A percentile compares a stretch with the other conserved stretches of the same genome.
These are phyloP conservation scores for Otus sunia DNA, from an alignment of 2,113 vertebrate genomes.

Conservation along the genomic window DNA sequence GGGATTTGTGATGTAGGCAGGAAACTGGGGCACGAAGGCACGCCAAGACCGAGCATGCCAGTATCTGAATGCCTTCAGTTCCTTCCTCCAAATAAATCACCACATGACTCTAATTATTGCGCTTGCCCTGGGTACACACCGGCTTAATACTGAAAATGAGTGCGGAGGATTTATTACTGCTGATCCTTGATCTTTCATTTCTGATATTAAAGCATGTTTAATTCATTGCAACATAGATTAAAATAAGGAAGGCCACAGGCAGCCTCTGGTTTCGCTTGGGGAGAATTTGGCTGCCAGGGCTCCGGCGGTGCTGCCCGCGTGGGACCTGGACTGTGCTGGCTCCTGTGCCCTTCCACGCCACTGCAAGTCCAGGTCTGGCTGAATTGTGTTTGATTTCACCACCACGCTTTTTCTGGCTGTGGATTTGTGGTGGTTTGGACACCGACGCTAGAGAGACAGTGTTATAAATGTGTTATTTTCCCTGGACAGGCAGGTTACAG, in stretches of 20 bases:
- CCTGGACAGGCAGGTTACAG: background rate
- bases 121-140: conserved; percentile 43
- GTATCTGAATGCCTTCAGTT: background rate
- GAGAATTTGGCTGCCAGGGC: background rate
- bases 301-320: rapidly evolving
- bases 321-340: background rate
- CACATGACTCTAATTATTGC: conserved; percentile 26
- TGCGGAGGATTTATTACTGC: conserved; percentile 44
- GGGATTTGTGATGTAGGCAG: background rate
- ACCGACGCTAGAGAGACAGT: background rate
- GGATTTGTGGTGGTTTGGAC: background rate
- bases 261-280: background rate
- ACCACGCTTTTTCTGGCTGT: background rate
- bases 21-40: rapidly evolving
- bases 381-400: background rate
- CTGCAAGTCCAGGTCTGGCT: background rate
- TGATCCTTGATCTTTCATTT: conserved; percentile 35
- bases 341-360: rapidly evolving
- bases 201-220: conserved; percentile 66
- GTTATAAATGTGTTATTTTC: background rate
- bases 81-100: conserved; percentile 35
- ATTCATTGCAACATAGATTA: conserved; percentile 59
- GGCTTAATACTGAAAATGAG: conserved; percentile 53
- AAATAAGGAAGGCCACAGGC: conserved; percentile 34
- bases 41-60: background rate